Evolutionary conservation across 2,888 invertebrate genomes (phyloP).

Genomic region (Eilema griseolum): DNA sequence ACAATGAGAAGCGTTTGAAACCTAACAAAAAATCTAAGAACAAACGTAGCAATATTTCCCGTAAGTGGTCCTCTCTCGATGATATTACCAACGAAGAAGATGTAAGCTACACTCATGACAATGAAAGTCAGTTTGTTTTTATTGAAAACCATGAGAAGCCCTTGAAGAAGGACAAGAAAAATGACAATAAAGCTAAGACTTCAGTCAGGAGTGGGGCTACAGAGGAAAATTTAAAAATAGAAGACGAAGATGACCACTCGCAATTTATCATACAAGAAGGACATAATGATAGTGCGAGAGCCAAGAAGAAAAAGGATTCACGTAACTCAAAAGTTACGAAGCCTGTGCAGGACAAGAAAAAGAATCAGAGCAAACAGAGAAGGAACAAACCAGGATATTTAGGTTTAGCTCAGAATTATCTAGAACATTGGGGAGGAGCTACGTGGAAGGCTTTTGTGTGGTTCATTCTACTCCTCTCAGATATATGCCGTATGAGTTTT

Average conservation of each 20-base stretch:
- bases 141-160: constrained; percentile 80
- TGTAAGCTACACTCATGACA: constrained; percentile 63
- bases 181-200: constrained; percentile 65
- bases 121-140: constrained; percentile 80
- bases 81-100: constrained; percentile 81
- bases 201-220: constrained; percentile 61
- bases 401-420: constrained; percentile 77
- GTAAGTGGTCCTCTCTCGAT: constrained; percentile 89
- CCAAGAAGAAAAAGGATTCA: constrained; percentile 83
- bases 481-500: constrained; percentile 92
- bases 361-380: constrained; percentile 74
- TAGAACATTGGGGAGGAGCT: constrained; percentile 87
- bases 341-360: constrained; percentile 81
- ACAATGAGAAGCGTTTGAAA: constrained; percentile 75
- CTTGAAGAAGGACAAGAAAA: constrained; percentile 76
- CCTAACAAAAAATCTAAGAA: constrained; percentile 77
- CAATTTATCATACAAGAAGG: constrained; percentile 75
- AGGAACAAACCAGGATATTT: constrained; percentile 79
- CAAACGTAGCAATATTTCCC: constrained; percentile 77
- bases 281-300: constrained; percentile 68
- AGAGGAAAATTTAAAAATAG: constrained; percentile 70
- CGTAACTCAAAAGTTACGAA: constrained; percentile 72
- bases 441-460: constrained; percentile 90
- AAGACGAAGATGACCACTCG: constrained; percentile 72
- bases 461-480: constrained; percentile 93